Percentiles rank a stretch among this genome's conserved stretches.
Conservation (phyloP, 2,113 vertebrate species). For the Sphaerodactylus townsendi region DNA sequence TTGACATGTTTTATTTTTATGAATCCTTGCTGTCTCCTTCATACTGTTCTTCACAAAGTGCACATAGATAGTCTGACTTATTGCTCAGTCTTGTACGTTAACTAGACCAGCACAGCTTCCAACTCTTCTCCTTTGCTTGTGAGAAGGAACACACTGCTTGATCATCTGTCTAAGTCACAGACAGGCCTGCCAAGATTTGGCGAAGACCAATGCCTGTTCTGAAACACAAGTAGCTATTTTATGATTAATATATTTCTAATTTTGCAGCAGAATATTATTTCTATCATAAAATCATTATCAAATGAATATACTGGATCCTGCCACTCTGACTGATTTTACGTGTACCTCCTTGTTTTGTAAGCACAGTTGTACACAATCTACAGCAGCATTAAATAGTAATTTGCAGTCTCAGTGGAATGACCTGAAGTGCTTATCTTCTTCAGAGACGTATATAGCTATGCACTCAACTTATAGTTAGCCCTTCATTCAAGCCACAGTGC, state of each 20-base stretch:
- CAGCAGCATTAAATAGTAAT: not conserved
- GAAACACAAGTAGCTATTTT: not conserved
- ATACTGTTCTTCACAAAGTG: conserved; percentile 34
- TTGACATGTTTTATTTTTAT: conserved; percentile 58
- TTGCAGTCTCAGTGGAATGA: not conserved
- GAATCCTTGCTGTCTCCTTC: conserved; percentile 23
- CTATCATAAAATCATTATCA: not conserved
- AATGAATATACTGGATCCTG: not conserved
- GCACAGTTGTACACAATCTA: not conserved
- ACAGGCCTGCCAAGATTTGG: too few species aligned
- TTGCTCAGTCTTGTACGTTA: conserved; percentile 41
- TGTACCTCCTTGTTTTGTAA: not conserved
- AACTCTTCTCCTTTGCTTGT: conserved; percentile 2
- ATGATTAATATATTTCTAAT: not conserved
- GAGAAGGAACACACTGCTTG: not conserved
- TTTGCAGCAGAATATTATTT: not conserved
- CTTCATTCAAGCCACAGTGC: not conserved
- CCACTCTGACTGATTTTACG: not conserved
- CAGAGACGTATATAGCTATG: not conserved
- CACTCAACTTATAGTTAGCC: not conserved
- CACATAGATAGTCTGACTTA: conserved; percentile 21
- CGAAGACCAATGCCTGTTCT: not conserved
- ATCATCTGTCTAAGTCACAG: not conserved
- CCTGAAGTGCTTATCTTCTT: too few species aligned
- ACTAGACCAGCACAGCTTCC: not conserved